Evolutionary conservation across 2,888 invertebrate species (phyloP).

Genomic region (Conus canariensis): DNA sequence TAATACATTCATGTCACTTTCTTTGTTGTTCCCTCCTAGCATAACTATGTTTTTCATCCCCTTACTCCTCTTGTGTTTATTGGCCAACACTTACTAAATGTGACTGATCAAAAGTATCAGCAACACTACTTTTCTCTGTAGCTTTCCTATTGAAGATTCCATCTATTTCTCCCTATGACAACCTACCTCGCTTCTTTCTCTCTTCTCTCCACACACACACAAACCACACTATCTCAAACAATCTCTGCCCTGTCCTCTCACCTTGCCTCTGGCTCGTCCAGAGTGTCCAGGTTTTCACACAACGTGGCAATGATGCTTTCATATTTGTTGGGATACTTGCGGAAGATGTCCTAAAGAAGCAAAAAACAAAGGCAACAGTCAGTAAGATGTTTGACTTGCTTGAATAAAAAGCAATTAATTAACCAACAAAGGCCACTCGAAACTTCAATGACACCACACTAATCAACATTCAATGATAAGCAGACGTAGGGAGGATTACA

Average conservation of each 20-base stretch:
- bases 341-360: conserved; percentile 79
- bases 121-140: too few species aligned
- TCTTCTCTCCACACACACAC: background rate
- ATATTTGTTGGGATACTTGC: conserved; percentile 98
- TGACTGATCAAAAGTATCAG: too few species aligned
- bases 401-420: too few species aligned
- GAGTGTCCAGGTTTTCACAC: conserved; percentile 98
- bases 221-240: background rate
- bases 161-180: background rate
- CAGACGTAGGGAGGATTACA: too few species aligned
- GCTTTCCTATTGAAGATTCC: background rate
- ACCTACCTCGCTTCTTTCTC: background rate
- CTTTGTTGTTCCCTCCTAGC: background rate
- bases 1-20: background rate
- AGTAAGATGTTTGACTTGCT: background rate
- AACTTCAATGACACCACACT: too few species aligned
- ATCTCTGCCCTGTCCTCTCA: conserved; percentile 32
- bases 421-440: too few species aligned
- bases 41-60: background rate
- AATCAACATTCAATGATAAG: too few species aligned
- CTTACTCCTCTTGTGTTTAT: too few species aligned
- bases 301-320: conserved; percentile 99
- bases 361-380: background rate
- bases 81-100: too few species aligned
- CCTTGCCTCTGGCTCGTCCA: conserved; percentile 98